A percentile compares a stretch with the other conserved stretches of the same genome.
These are phyloP conservation scores for Hepsetus odoe DNA, from an alignment of 2,113 vertebrate species.

Conservation along the genomic window DNA sequence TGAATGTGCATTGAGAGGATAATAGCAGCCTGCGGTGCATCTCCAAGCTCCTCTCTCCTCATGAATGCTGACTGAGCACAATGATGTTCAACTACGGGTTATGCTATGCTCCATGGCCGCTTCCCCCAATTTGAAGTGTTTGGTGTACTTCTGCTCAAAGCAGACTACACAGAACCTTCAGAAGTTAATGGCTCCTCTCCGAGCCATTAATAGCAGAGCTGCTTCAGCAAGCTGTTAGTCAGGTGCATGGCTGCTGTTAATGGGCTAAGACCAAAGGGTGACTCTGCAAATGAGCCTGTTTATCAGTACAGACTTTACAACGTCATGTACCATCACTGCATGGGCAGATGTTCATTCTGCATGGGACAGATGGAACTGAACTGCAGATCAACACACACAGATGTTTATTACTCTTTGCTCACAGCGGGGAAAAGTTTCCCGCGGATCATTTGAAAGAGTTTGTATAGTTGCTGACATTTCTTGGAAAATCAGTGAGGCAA, in stretches of 20 bases:
- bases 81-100: slow-evolving; percentile 63
- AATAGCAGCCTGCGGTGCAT: slow-evolving; percentile 67
- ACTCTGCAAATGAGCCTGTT: slow-evolving; percentile 51
- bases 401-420: slow-evolving; percentile 33
- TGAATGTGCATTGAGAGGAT: slow-evolving; percentile 60
- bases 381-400: slow-evolving; percentile 4
- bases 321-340: slow-evolving; percentile 16
- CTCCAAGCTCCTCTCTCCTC: slow-evolving; percentile 48
- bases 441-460: background rate
- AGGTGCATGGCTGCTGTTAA: slow-evolving; percentile 44
- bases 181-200: slow-evolving; percentile 73
- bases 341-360: slow-evolving; percentile 41
- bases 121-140: slow-evolving; percentile 67
- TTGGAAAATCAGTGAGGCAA: background rate
- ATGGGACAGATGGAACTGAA: slow-evolving; percentile 46
- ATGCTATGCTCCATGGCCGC: slow-evolving; percentile 63
- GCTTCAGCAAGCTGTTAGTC: slow-evolving; percentile 62
- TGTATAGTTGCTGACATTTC: background rate
- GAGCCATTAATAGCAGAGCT: slow-evolving; percentile 71
- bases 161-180: slow-evolving; percentile 71
- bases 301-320: slow-evolving; percentile 57
- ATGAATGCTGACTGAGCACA: slow-evolving; percentile 65
- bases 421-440: background rate
- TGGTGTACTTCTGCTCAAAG: slow-evolving; percentile 66
- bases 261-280: slow-evolving; percentile 16